A percentile compares a stretch with the other conserved stretches of the same genome.
phyloP scores from a whole-genome alignment of 2,888 invertebrate genomes.

The Nomada goodeniana region DNA sequence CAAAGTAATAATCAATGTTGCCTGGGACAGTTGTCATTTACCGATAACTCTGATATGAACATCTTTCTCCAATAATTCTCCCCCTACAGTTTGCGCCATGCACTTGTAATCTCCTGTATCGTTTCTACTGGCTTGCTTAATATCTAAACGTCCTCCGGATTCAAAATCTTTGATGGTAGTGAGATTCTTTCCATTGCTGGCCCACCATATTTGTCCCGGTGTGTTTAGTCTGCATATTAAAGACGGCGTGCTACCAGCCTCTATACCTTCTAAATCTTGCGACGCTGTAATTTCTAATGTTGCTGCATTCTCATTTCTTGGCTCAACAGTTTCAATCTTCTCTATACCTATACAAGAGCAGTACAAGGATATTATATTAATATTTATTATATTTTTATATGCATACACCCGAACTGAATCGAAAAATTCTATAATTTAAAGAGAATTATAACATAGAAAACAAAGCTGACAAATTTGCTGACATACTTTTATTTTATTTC shows the following conservation, averaged over 20 bases:
- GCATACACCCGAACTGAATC: not conserved
- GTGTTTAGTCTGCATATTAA: constrained; percentile 86
- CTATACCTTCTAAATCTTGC: constrained; percentile 79
- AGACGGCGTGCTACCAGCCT: constrained; percentile 83
- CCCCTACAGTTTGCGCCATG: constrained; percentile 84
- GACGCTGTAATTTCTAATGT: constrained; percentile 77
- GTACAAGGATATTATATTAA: constrained; percentile 7
- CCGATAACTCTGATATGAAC: constrained; percentile 82
- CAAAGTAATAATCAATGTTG: not conserved
- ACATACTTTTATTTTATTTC: not conserved
- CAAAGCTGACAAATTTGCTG: not conserved
- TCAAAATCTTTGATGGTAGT: constrained; percentile 82
- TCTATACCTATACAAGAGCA: constrained; percentile 65
- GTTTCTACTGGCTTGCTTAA: constrained; percentile 85
- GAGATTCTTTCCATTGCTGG: constrained; percentile 86
- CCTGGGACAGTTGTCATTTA: constrained; percentile 51
- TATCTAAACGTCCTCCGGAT: constrained; percentile 84
- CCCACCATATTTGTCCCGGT: constrained; percentile 87
- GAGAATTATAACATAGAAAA: not conserved
- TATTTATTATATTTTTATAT: not conserved
- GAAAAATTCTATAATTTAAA: not conserved
- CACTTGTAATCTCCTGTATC: constrained; percentile 88
- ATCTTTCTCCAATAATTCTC: constrained; percentile 77
- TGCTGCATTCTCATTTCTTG: constrained; percentile 54
- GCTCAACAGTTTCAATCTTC: constrained; percentile 61